Evolutionary conservation across 2,888 invertebrate genomes (phyloP), one percentile per base, ranked within the genome.

Genomic region (Campoplex capitator): DNA sequence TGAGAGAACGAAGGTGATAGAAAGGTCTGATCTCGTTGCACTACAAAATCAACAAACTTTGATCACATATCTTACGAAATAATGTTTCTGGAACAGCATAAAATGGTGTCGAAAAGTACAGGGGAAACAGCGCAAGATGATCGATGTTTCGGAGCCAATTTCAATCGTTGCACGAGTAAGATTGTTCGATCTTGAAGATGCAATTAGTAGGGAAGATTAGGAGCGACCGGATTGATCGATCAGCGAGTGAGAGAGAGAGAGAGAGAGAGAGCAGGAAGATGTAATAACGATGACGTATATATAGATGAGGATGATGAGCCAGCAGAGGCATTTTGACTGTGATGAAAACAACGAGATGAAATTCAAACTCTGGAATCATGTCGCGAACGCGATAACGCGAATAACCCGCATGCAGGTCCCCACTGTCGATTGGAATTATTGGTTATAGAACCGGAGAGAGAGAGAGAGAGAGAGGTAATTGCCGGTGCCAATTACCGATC

Each of bases 401-500:
- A 68, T 54, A 45, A 35, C 68, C 56, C 32, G 32, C 71, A 51
- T 35, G 54, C 42, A 13, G 18, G 54, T 3, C 45, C 56, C 56
- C 74, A 11, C 45, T 48, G 45, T n/a, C 56, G 45, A 85, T 81
- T 81, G 70, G 65, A 56, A 81, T 73, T 68, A 48, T 85, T 77
- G 67, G 35, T 85, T 67, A 81, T 81, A 28, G 42, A 54, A 65
- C 45, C 58, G 67, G 73, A 48, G 54, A 81, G 74, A 67, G 71
- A 48, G 48, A 56, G 16, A 4, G 38, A 23, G 23, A 23, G 23
- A 81, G 65, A 38, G 77, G 56, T 67, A 77, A 85, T 81, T 77
- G 77, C 81, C 77, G 65, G 45, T 81, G 67, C 54, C 81, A 81
- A 81, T 85, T 85, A 77, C 77, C 76, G 35, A 67, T 67, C 51